These are phyloP conservation scores for Heteromormyrus szaboi DNA, from an alignment of 2,797 vertebrate genomes.

Conservation along the genomic window DNA sequence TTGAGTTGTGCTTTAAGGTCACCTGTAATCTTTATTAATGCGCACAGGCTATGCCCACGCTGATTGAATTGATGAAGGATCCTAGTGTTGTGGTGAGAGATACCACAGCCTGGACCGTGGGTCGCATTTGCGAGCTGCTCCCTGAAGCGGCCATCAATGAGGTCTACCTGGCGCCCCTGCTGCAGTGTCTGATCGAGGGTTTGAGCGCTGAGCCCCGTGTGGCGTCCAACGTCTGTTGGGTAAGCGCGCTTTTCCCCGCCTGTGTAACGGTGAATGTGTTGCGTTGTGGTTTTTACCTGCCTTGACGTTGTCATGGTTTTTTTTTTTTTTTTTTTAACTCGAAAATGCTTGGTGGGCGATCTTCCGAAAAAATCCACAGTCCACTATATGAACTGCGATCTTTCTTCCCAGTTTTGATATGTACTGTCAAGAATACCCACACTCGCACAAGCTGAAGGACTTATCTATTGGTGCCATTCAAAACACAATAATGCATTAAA, in stretches of 20 bases:
- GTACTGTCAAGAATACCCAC: not conserved
- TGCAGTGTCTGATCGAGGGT: slow-evolving; percentile 93
- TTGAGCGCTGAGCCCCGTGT: slow-evolving; percentile 89
- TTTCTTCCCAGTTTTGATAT: not conserved
- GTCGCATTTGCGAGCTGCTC: slow-evolving; percentile 90
- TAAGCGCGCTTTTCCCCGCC: slow-evolving; percentile 44
- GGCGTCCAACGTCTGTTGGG: slow-evolving; percentile 97
- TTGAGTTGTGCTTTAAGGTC: not conserved
- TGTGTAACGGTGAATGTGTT: not conserved
- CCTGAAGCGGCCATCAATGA: slow-evolving; percentile 95
- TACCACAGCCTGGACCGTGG: slow-evolving; percentile 94
- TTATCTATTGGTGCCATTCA: not conserved
- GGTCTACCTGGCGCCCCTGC: slow-evolving; percentile 80
- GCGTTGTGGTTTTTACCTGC: not conserved
- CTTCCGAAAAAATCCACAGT: not conserved
- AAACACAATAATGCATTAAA: not conserved
- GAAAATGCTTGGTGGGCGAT: not conserved
- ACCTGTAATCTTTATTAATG: not conserved
- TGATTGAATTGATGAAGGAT: slow-evolving; percentile 97
- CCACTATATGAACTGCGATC: not conserved
- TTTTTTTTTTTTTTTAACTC: not conserved
- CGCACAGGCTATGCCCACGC: slow-evolving; percentile 83
- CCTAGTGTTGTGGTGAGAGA: slow-evolving; percentile 93
- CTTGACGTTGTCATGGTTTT: not conserved
- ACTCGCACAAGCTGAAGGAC: not conserved